These are phyloP conservation scores for Melanostoma scalare DNA, from an alignment of 2,888 invertebrate genomes.

Conservation along the genomic window DNA sequence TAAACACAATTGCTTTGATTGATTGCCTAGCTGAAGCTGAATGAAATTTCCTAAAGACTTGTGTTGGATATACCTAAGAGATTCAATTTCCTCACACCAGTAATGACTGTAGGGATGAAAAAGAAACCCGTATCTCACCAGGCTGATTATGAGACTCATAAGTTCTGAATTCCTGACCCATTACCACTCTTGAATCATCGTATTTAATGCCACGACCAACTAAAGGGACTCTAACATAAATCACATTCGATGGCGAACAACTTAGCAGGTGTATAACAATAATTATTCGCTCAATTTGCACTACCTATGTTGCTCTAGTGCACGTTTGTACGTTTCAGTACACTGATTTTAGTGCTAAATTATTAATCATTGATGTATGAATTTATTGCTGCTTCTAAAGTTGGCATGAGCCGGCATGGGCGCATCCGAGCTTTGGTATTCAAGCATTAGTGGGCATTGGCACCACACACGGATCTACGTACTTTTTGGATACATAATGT, in stretches of 20 bases:
- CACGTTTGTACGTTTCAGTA: slow-evolving; percentile 1
- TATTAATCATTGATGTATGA: slow-evolving; percentile 42
- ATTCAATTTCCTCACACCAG: neutral
- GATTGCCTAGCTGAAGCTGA: slow-evolving; percentile 15
- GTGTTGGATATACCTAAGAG: neutral
- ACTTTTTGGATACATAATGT: slow-evolving; percentile 16
- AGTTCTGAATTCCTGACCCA: slow-evolving; percentile 25
- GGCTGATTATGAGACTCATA: neutral
- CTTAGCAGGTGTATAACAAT: slow-evolving; percentile 65
- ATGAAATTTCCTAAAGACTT: neutral
- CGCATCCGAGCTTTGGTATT: slow-evolving; percentile 1
- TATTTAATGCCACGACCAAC: slow-evolving; percentile 37
- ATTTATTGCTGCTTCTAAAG: slow-evolving; percentile 43
- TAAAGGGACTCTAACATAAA: slow-evolving; percentile 37
- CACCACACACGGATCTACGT: neutral
- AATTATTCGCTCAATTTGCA: slow-evolving; percentile 58
- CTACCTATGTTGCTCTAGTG: slow-evolving; percentile 17
- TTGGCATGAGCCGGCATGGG: neutral
- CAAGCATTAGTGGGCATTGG: neutral
- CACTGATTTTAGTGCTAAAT: slow-evolving; percentile 40
- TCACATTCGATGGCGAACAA: slow-evolving; percentile 58
- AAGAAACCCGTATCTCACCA: neutral
- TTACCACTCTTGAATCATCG: slow-evolving; percentile 28
- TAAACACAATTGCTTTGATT: neutral
- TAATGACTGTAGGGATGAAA: neutral